Conservation (phyloP, 2,797 vertebrate species). For the Pangasius sanitwongsei region DNA sequence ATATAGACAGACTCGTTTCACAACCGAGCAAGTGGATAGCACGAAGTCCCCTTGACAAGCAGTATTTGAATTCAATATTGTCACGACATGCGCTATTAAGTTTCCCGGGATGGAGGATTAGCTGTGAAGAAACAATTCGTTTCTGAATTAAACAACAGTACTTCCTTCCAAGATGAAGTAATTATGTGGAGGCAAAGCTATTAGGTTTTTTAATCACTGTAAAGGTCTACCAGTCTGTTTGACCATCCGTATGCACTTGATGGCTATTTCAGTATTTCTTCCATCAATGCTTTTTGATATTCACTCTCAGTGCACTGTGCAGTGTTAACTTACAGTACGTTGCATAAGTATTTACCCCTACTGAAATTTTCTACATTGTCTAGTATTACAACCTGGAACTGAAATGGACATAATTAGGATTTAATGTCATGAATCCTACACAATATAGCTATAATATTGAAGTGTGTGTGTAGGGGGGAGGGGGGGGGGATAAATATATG, state of each 20-base stretch:
- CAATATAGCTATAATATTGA: no score
- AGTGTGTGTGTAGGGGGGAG: no score
- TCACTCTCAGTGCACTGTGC: not conserved
- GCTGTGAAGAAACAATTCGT: constrained; percentile 61
- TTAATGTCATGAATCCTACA: not conserved
- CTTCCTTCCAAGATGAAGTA: constrained; percentile 47
- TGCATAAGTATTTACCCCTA: not conserved
- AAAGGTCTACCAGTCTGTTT: constrained; percentile 37
- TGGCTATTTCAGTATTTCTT: not conserved
- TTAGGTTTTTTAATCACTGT: constrained; percentile 51
- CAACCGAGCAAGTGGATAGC: constrained; percentile 24
- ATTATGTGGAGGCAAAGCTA: constrained; percentile 44
- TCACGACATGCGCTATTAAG: constrained; percentile 49
- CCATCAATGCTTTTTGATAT: not conserved
- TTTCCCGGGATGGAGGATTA: constrained; percentile 48
- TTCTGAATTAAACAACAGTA: constrained; percentile 55
- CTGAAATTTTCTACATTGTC: not conserved
- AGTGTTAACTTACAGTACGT: not conserved
- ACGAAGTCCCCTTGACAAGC: constrained; percentile 38
- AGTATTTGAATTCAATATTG: constrained; percentile 54
- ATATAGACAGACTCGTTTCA: constrained; percentile 42
- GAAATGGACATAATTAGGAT: not conserved
- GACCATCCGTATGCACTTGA: constrained; percentile 16
- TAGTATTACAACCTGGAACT: not conserved
- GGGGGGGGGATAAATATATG: no score